Evolutionary conservation across 2,888 invertebrate genomes (phyloP).

Genomic region (Pristionchus fissidentatus): DNA sequence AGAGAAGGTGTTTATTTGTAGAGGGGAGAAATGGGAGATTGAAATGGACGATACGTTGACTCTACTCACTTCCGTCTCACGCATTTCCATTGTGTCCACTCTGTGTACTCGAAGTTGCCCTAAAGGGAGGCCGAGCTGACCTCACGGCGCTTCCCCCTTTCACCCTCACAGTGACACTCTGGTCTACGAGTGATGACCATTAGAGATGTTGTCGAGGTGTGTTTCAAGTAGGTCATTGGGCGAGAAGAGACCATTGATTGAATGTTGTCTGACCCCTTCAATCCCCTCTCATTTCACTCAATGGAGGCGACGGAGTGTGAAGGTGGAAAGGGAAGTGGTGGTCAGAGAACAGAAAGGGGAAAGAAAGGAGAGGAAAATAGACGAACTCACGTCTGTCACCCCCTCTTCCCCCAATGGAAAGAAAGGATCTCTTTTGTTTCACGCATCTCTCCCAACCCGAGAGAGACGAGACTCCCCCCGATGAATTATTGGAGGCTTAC

Average conservation of each 20-base stretch:
- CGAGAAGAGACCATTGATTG: slow-evolving; percentile 6
- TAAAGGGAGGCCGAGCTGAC: neutral
- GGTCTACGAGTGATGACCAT: no score
- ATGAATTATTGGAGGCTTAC: slow-evolving; percentile 23
- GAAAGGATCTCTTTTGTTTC: neutral
- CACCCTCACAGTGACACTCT: no score
- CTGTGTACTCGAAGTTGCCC: no score
- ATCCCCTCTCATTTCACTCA: neutral
- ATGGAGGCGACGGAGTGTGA: neutral
- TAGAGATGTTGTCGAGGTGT: neutral
- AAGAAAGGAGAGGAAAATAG: no score
- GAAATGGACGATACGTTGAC: no score
- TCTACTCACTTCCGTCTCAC: no score
- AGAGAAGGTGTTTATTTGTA: slow-evolving; percentile 18
- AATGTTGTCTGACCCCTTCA: neutral
- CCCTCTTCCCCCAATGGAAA: neutral
- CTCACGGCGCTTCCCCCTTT: no score
- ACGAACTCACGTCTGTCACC: slow-evolving; percentile 24
- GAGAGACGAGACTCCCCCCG: neutral
- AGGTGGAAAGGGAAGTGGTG: slow-evolving; percentile 4
- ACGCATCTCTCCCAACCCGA: neutral
- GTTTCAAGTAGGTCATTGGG: neutral
- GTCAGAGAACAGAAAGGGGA: slow-evolving; percentile 25
- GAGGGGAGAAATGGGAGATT: neutral
- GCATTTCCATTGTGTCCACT: no score